Base-by-base conservation (phyloP, 2,113 vertebrate species). In the Psilopogon haemacephalus region DNA sequence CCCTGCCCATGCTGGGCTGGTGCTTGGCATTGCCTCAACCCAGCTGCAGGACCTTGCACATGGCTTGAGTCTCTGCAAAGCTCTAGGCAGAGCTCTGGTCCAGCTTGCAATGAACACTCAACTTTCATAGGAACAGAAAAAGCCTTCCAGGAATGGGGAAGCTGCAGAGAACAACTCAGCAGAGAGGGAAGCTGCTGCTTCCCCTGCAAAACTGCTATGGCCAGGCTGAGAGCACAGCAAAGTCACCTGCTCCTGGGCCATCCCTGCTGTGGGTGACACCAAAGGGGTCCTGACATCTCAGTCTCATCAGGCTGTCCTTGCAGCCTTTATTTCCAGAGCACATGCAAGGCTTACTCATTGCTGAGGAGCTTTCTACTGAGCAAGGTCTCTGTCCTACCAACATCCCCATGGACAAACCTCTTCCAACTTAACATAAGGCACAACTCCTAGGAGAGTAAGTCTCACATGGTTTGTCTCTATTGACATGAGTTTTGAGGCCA, bases 191-290 rank as follows among this genome's bases (percentile, higher is more conserved):
- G 62, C 33, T 21, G 2, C 38, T 3, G 12, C 50, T 96, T 90
- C 76, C 67, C 58, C 70, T 89, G 44, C 50, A 75, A 9, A 89
- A 76, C 32, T 73, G 70, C 86, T 48, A 83, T 0, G 11, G 71
- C 40, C 0, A 0, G 2, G 15, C 62, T 0, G 0, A 70, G 24
- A 58, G 70, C 69, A 52, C 4, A 2, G 35, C 64, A 50, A 30
- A 35, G 33, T n/a, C 24, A 37, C 44, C 33, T 12, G 2, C 12
- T 48, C 20, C 40, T 18, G 2, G 5, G 32, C 58, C 33, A 26
- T 13, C 42, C 58, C 82, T 42, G 64, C 63, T 19, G 16, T 0
- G 2, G 50, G 17, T 12, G 35, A 33, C 1, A 0, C 40, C 64
- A 5, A 0, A 63, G 3, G 8, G 18, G n/a, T 48, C 26, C 40